Base-by-base conservation (phyloP, 2,113 vertebrate species). In the Sphaerodactylus townsendi region DNA sequence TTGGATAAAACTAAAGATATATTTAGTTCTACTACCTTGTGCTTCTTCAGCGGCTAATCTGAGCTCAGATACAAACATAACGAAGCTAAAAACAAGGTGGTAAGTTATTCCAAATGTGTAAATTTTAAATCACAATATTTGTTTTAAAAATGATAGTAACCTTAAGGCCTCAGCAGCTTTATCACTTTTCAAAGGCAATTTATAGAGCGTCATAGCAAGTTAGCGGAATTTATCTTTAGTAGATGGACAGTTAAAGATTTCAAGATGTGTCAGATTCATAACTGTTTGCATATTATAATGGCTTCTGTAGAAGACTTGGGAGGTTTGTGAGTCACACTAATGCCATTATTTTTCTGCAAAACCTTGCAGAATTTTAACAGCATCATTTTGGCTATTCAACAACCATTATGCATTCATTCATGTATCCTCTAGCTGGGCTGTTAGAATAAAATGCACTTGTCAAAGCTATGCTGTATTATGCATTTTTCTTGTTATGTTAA, bases 361-460 rank as follows among this genome's bases (percentile, higher is more conserved):
- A 62, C 33, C 79, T 83, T 90, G 86, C 87, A 88, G 89, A 90
- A 87, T 87, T 85, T 90, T 83, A 91, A 86, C n/a, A 85, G 25
- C 76, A 75, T 88, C 3, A 23, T 89, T 91, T 85, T 89, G 86
- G 69, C 64, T 90, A 72, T 87, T 92, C 72, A 72, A 82, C 56
- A 87, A 81, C 75, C n/a, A 79, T 82, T 56, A 92, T 0, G 0
- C 39, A 84, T 81, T 83, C 87, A 78, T 17, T 79, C 10, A 81
- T 84, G 50, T 92, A 28, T 87, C 87, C 85, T 86, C 75, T 88
- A 66, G 77, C 56, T 77, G 28, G 56, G 3, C 56, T 4, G 9
- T 85, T 91, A 87, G 89, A 69, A 90, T 77, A 87, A 69, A 69
- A 91, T 91, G 90, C 87, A 80, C 64, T 86, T 91, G 78, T 79